Base-by-base conservation (phyloP, 2,888 invertebrate species). In the Meteorus cinctellus region DNA sequence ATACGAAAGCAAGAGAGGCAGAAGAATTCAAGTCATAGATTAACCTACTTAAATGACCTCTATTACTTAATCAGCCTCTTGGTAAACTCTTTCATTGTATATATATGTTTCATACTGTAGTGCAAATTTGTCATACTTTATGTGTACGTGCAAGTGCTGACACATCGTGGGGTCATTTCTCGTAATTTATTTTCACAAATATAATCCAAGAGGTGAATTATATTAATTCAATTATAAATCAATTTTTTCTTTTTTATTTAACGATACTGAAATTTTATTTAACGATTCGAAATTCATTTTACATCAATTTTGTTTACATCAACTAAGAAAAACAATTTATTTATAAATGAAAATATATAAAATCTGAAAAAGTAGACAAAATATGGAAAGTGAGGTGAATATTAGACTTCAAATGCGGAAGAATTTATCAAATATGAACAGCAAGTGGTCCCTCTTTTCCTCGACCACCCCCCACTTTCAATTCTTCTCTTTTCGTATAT, bases 41-140 rank as follows among this genome's bases (percentile, higher is more conserved):
- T 79, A 82, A 81, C 80, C 81, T 78, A 79, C 80, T 81, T 81
- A 80, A 81, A 67, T 16, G 74, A 79, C 68, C 76, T 75, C 78
- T 72, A 80, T 82, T 82, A 82, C 79, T 81, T 79, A 75, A 82
- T 82, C 72, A 51, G 76, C 79, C 80, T 78, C 82, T 77, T 73
- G 63, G 77, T 80, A 80, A 79, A 79, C 75, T 63, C 60, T 71
- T 41, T 41, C 41, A 34, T 62, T 71, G 27, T 71, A 62, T 31
- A 55, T 68, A 24, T 55, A 31, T 19, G 48, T 19, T 55, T 55
- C 55, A 55, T 55, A 55, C 19, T 55, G 10, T 6, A 55, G 19
- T 63, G 14, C 10, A 63, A 63, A 63, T 63, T 63, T 19, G n/a
- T 55, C 41, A 19, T 19, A 48, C n/a, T 48, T n/a, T n/a, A 48